These are phyloP conservation scores for Macquaria australasica DNA, from an alignment of 2,113 vertebrate genomes.

Conservation along the genomic window DNA sequence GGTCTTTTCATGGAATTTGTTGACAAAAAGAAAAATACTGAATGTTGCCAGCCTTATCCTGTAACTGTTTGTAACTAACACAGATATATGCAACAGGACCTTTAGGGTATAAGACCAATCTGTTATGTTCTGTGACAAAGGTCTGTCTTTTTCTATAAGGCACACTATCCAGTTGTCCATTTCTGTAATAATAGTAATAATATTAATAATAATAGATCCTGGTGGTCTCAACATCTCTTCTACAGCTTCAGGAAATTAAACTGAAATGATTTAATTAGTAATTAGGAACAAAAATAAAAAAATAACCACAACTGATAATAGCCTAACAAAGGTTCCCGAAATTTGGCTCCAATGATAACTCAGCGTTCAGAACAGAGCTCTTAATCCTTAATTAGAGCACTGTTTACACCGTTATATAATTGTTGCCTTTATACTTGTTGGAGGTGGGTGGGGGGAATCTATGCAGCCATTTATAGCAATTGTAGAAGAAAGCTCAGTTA, in stretches of 20 bases:
- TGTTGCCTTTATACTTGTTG: conserved; percentile 45
- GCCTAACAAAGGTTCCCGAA: conserved; percentile 17
- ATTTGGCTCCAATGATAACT: conserved; percentile 32
- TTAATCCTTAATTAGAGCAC: conserved; percentile 57
- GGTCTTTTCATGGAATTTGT: background rate
- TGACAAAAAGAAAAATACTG: background rate
- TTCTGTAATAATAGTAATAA: background rate
- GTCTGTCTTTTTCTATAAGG: background rate
- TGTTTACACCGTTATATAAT: conserved; percentile 54
- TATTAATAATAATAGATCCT: background rate
- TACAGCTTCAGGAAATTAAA: conserved; percentile 48
- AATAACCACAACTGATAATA: conserved; percentile 43
- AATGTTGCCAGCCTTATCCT: background rate
- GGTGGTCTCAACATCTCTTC: conserved; percentile 18
- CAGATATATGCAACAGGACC: background rate
- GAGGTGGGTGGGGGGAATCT: background rate
- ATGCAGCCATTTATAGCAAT: conserved; percentile 41
- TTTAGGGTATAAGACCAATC: background rate
- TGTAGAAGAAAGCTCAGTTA: conserved; percentile 37
- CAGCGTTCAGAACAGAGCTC: conserved; percentile 30
- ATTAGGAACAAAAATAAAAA: conserved; percentile 30
- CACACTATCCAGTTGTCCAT: background rate
- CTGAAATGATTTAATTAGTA: conserved; percentile 47
- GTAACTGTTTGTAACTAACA: background rate
- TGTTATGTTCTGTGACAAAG: background rate